Conservation (phyloP, 2,797 vertebrate genomes). For the Paedocypris micromegethes region DNA sequence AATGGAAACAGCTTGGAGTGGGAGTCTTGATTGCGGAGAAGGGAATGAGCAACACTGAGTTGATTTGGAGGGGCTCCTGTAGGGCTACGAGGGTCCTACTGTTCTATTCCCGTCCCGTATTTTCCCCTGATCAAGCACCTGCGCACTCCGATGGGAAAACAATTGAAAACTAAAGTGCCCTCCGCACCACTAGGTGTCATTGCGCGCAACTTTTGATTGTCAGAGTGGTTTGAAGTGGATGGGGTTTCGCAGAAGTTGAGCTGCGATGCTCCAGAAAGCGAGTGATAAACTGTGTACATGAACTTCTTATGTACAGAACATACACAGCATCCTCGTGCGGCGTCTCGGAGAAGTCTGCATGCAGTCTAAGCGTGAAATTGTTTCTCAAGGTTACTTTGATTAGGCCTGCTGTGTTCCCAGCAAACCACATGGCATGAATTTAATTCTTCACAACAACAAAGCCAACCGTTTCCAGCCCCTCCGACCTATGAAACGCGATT, state of each 20-base stretch:
- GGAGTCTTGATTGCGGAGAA: conserved; percentile 65
- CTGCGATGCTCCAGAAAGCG: no score
- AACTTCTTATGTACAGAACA: no score
- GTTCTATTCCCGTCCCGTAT: conserved; percentile 51
- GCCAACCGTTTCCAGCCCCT: conserved; percentile 65
- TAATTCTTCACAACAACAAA: conserved; percentile 70
- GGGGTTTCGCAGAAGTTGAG: no score
- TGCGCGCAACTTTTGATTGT: background rate
- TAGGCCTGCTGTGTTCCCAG: conserved; percentile 44
- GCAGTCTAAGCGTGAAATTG: conserved; percentile 49
- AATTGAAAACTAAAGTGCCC: conserved; percentile 28
- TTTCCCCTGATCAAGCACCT: conserved; percentile 53
- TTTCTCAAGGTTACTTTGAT: conserved; percentile 61
- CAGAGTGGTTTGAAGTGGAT: no score
- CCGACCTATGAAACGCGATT: conserved; percentile 64
- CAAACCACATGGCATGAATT: conserved; percentile 59
- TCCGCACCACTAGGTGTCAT: conserved; percentile 62
- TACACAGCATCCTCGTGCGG: conserved; percentile 3
- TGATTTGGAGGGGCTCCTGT: conserved; percentile 67
- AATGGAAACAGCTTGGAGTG: conserved; percentile 62
- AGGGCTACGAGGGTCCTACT: conserved; percentile 61
- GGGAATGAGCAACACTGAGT: conserved; percentile 57
- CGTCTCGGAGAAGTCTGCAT: conserved; percentile 41
- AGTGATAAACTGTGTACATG: no score
- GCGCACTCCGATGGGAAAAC: conserved; percentile 47